phyloP scores from a whole-genome alignment of 1,140 invertebrate species.

The Planococcus citri region DNA sequence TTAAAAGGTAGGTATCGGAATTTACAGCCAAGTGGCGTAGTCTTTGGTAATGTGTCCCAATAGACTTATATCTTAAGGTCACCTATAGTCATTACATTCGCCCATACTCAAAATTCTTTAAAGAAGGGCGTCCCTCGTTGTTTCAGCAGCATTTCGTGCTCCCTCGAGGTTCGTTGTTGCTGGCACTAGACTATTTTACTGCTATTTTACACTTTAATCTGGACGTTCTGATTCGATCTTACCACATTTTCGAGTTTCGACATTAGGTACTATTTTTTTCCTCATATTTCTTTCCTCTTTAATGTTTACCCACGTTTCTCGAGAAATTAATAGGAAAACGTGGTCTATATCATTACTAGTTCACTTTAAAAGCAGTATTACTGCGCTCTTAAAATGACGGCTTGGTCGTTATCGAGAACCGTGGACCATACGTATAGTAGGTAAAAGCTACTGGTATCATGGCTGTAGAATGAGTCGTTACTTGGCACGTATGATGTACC shows the following conservation, averaged over 20 bases:
- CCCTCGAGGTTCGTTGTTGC: not conserved
- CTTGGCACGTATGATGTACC: too few species aligned
- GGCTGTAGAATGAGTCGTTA: too few species aligned
- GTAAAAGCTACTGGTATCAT: too few species aligned
- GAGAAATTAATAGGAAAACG: too few species aligned
- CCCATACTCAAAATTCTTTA: not conserved
- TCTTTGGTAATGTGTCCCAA: not conserved
- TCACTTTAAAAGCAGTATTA: too few species aligned
- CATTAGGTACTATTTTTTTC: too few species aligned
- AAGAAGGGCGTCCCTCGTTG: conserved; percentile 2
- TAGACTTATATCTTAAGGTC: conserved; percentile 3
- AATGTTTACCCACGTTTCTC: too few species aligned
- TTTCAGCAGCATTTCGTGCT: not conserved
- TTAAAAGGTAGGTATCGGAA: conserved; percentile 10
- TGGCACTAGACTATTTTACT: conserved; percentile 11
- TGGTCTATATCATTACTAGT: too few species aligned
- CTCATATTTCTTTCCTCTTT: too few species aligned
- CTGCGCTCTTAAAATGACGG: too few species aligned
- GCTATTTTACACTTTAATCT: conserved; percentile 1
- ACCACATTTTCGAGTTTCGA: not conserved
- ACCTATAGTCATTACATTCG: conserved; percentile 10
- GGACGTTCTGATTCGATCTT: not conserved
- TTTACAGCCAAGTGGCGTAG: conserved; percentile 2
- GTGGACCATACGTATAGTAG: too few species aligned
- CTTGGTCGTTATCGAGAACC: too few species aligned